Base-by-base conservation (phyloP, 2,797 vertebrate species). In the Dipus sagitta region DNA sequence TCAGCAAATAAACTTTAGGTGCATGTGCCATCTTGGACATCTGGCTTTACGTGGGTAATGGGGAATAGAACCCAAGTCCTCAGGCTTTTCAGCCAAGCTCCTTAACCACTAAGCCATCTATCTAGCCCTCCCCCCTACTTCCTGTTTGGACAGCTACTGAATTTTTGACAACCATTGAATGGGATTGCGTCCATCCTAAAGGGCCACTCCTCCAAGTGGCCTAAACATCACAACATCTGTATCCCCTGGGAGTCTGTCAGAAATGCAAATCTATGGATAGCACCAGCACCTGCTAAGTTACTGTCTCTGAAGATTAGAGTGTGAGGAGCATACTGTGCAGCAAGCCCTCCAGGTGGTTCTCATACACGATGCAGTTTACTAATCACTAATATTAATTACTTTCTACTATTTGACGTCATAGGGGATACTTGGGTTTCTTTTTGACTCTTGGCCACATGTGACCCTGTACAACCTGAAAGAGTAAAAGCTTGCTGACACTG, bases 361-460 rank as follows among this genome's bases (percentile, higher is more conserved):
- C 86, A 84, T 81, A 14, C 30, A 20, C 81, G n/a, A 20, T 23
- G 6, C 71, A 90, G 18, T 92, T 92, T 60, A 81, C 58, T 71
- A 80, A 20, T 30, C 64, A 71, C 82, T 95, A 92, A 94, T 96
- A 96, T 96, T 84, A 94, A 79, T 95, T 96, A 95, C 74, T 91
- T 75, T 96, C 81, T 75, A 86, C 58, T 67, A 75, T 89, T 47
- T 97, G 96, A 94, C 79, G 95, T 72, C 38, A 52, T 0, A 77
- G 75, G 79, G 95, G 91, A 92, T 96, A 91, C 80, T 91, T 92
- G n/a, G 81, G 70, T 97, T 95, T 75, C 96, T 52, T 97, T 97
- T 97, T 96, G 75, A 90, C 74, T 97, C 94, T 96, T 95, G 92
- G 94, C 94, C 95, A 95, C 86, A 89, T 90, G 95, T 76, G 85